phyloP scores from a whole-genome alignment of 2,888 invertebrate genomes.

The Phyllotreta striolata region DNA sequence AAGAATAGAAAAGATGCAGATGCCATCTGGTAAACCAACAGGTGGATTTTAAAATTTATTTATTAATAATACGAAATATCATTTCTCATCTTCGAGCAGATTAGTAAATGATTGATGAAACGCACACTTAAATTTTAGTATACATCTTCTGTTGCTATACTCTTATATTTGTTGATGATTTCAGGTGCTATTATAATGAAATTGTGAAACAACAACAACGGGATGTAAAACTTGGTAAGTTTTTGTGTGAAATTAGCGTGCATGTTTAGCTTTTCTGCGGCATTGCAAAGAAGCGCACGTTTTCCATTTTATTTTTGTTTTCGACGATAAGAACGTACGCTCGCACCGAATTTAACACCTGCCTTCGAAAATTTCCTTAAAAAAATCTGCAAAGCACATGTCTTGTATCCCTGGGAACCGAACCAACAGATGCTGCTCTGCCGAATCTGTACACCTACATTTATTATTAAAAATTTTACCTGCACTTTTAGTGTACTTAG shows the following conservation, averaged over 20 bases:
- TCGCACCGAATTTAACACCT: constrained; percentile 50
- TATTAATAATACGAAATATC: constrained; percentile 26
- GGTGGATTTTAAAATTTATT: constrained; percentile 21
- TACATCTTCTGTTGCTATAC: neutral
- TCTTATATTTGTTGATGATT: neutral
- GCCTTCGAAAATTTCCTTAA: constrained; percentile 49
- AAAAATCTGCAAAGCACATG: constrained; percentile 56
- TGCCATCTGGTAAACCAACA: constrained; percentile 28
- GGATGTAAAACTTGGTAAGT: too few species aligned
- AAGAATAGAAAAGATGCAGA: constrained; percentile 26
- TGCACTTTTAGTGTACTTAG: constrained; percentile 48
- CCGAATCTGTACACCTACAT: constrained; percentile 51
- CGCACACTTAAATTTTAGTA: constrained; percentile 1
- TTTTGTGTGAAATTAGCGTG: too few species aligned
- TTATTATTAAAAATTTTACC: constrained; percentile 48
- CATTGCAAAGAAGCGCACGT: neutral
- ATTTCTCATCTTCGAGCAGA: constrained; percentile 23
- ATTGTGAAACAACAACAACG: too few species aligned
- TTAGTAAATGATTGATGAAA: constrained; percentile 21
- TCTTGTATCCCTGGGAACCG: constrained; percentile 52
- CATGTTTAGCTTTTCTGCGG: too few species aligned
- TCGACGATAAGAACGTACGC: constrained; percentile 36
- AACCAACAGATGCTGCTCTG: constrained; percentile 52
- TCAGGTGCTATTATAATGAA: too few species aligned
- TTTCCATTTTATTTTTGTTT: constrained; percentile 24